phyloP scores from a whole-genome alignment of 2,113 vertebrate species.

The Mobula birostris region DNA sequence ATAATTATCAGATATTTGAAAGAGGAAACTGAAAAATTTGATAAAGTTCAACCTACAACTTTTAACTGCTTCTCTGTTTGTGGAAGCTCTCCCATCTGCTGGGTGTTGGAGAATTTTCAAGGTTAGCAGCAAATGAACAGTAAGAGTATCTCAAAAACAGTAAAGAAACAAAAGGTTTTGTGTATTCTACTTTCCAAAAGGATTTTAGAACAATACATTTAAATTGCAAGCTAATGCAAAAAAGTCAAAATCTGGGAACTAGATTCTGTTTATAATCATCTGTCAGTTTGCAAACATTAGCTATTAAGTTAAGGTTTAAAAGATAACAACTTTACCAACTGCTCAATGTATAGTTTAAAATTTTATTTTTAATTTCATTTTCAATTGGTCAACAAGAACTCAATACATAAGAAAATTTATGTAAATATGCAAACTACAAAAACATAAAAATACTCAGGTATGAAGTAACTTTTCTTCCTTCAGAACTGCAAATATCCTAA shows the following conservation, averaged over 20 bases:
- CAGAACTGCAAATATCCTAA: not conserved
- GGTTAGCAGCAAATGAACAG: not conserved
- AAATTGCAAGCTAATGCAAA: not conserved
- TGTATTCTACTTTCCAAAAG: not conserved
- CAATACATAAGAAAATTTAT: conserved; percentile 34
- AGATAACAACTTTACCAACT: not conserved
- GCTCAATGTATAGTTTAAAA: not conserved
- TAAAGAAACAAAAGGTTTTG: not conserved
- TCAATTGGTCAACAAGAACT: conserved; percentile 14
- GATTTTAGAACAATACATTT: not conserved
- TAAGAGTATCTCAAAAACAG: not conserved
- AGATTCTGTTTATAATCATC: not conserved
- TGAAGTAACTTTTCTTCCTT: not conserved
- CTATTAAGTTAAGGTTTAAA: not conserved
- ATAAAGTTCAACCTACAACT: too few relatives aligned
- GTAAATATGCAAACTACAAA: conserved; percentile 37
- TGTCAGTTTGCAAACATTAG: not conserved
- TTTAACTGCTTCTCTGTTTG: too few relatives aligned
- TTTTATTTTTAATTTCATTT: conserved; percentile 8
- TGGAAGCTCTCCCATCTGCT: too few relatives aligned
- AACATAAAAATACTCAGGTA: conserved; percentile 34
- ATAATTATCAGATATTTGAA: not conserved
- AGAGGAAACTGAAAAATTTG: not conserved
- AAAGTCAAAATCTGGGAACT: not conserved
- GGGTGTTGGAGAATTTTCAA: not conserved